phyloP scores from a whole-genome alignment of 1,140 invertebrate species.

The Meloidogyne hapla region DNA sequence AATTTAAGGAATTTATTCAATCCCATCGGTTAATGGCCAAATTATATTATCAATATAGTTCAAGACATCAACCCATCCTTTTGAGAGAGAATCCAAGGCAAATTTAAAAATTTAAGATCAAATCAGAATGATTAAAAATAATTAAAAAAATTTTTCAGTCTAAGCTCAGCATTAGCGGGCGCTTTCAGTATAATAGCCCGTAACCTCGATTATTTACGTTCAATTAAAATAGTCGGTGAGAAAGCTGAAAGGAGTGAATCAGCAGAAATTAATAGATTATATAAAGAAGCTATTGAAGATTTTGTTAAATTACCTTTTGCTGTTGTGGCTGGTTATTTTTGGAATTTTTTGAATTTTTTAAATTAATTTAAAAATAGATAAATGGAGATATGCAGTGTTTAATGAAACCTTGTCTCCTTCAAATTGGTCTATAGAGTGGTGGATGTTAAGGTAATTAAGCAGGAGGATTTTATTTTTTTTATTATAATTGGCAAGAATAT shows the following conservation, averaged over 20 bases:
- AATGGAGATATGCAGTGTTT: conserved; percentile 47
- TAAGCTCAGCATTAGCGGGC: conserved; percentile 37
- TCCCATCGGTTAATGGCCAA: conserved; percentile 49
- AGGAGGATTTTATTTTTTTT: too few relatives aligned
- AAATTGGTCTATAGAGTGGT: conserved; percentile 49
- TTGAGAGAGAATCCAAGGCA: conserved; percentile 49
- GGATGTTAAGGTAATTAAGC: conserved; percentile 45
- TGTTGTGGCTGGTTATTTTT: conserved; percentile 26
- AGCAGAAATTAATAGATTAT: conserved; percentile 39
- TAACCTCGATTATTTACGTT: conserved; percentile 48
- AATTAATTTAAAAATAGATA: conserved; percentile 27
- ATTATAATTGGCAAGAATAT: too few relatives aligned
- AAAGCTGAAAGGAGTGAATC: conserved; percentile 21
- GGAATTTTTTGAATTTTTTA: too few relatives aligned
- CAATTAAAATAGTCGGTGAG: conserved; percentile 35
- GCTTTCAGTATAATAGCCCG: conserved; percentile 46
- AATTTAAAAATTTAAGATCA: background rate
- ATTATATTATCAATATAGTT: conserved; percentile 50
- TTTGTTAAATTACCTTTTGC: conserved; percentile 49
- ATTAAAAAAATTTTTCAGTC: background rate
- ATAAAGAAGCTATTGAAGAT: conserved; percentile 45
- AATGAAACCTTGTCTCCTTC: conserved; percentile 31
- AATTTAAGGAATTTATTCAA: conserved; percentile 37
- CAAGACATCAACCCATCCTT: conserved; percentile 44
- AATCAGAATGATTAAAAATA: background rate